These are phyloP conservation scores for Macrophya alboannulata DNA, from an alignment of 2,888 invertebrate genomes.

Conservation along the genomic window DNA sequence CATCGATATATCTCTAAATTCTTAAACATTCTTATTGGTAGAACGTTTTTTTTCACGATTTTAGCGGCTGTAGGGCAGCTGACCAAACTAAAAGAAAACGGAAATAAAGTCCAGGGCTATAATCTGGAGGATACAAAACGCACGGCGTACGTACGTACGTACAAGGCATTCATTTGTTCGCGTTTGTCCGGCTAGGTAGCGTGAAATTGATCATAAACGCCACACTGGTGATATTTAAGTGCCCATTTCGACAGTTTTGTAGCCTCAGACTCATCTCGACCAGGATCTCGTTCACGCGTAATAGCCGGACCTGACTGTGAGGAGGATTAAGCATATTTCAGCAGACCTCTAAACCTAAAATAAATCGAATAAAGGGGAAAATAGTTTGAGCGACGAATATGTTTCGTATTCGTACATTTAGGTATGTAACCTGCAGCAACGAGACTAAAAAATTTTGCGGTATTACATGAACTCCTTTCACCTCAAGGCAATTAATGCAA, in stretches of 20 bases:
- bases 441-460: not conserved
- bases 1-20: not conserved
- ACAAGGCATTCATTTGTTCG: slow-evolving; percentile 3
- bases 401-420: not conserved
- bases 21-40: not conserved
- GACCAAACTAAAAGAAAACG: not conserved
- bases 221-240: slow-evolving; percentile 25
- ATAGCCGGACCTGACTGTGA: slow-evolving; percentile 1
- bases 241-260: slow-evolving; percentile 40
- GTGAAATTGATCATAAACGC: slow-evolving; percentile 49
- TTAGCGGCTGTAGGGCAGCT: not conserved
- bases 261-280: slow-evolving; percentile 21
- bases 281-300: slow-evolving; percentile 28
- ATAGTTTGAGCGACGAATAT: slow-evolving; percentile 12
- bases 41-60: slow-evolving; percentile 7
- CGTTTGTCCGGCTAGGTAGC: slow-evolving; percentile 20
- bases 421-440: not conserved
- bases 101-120: slow-evolving; percentile 4
- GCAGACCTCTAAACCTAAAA: not conserved
- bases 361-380: not conserved
- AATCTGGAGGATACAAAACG: not conserved
- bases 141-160: not conserved
- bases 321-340: not conserved
- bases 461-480: slow-evolving; percentile 38
- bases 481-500: not conserved